Evolutionary conservation across 1,140 invertebrate genomes (phyloP), one percentile per base, ranked within the genome.

Genomic region (Diorhabda elongata): DNA sequence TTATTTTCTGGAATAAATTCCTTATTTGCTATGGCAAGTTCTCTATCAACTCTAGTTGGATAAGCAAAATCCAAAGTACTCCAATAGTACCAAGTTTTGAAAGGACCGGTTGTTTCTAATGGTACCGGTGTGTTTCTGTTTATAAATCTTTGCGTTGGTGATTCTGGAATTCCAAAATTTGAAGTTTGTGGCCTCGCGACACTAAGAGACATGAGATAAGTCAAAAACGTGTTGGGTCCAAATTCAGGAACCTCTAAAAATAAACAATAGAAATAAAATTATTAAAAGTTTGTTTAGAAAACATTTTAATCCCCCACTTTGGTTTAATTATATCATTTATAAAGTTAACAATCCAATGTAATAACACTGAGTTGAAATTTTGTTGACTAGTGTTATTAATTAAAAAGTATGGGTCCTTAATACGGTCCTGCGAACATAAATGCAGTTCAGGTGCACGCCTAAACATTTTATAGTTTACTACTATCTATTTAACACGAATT

Each of bases 1-100:
- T 88, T 90, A 76, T 92, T 92, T 69, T 87, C 85, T 0, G 88
- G 86, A 6, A 91, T 83, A 72, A 87, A 93, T 42, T 86, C 84
- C 0, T 83, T 83, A 67, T 81, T 82, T 9, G 72, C 74, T 45
- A 89, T 83, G 2, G 87, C 85, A n/a, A 71, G 62, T 44, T 82
- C 78, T 44, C 85, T 76, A 42, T 82, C 82, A 45, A 79, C 78
- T 5, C 79, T 79, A 3, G 78, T 83, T 44, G 83, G 82, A 76
- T 84, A 89, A 44, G 83, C 83, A 72, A 85, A 88, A 71, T 88
- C 87, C 3, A 89, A 75, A 4, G 80, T 82, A 58, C 84, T 85
- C 87, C 88, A 89, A 11, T 82, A 81, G 69, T 85, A 87, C 9
- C 84, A 77, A 70, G 85, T 73, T 60, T 72, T 74, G 64, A 83